These are phyloP conservation scores for Melipona quadrifasciata DNA, from an alignment of 1,140 invertebrate species.

Conservation along the genomic window DNA sequence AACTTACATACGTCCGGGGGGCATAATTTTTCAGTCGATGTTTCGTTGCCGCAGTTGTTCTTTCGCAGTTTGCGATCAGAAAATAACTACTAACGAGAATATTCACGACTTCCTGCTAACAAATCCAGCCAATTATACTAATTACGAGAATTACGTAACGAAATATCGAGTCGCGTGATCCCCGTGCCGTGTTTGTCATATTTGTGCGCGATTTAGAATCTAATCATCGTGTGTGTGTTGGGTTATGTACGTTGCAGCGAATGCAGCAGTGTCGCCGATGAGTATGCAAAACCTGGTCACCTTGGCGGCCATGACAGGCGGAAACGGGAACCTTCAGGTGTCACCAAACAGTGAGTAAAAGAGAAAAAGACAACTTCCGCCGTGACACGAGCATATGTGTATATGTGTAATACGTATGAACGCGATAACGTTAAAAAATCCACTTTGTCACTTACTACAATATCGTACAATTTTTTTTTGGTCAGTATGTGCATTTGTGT, in stretches of 20 bases:
- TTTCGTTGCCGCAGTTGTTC: neutral
- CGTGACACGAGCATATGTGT: neutral
- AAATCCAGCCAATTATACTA: neutral
- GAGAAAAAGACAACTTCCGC: constrained; percentile 37
- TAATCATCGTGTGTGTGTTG: constrained; percentile 11
- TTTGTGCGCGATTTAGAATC: neutral
- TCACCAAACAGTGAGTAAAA: constrained; percentile 83
- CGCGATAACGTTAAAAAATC: neutral
- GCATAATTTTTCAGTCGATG: neutral
- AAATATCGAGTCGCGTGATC: neutral
- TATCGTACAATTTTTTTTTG: neutral
- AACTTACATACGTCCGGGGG: no score
- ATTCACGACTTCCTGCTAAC: neutral
- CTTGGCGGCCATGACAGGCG: constrained; percentile 91
- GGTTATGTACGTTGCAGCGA: constrained; percentile 71
- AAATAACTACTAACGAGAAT: neutral
- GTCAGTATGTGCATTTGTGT: neutral
- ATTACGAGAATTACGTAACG: neutral
- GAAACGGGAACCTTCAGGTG: constrained; percentile 82
- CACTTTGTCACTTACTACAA: neutral
- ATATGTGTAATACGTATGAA: neutral
- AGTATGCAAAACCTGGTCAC: constrained; percentile 95
- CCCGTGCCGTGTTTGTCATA: neutral
- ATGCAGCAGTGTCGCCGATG: constrained; percentile 88
- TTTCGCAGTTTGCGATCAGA: neutral